These are phyloP conservation scores for Apodemus speciosus DNA, from an alignment of 2,113 vertebrate genomes.

Conservation along the genomic window DNA sequence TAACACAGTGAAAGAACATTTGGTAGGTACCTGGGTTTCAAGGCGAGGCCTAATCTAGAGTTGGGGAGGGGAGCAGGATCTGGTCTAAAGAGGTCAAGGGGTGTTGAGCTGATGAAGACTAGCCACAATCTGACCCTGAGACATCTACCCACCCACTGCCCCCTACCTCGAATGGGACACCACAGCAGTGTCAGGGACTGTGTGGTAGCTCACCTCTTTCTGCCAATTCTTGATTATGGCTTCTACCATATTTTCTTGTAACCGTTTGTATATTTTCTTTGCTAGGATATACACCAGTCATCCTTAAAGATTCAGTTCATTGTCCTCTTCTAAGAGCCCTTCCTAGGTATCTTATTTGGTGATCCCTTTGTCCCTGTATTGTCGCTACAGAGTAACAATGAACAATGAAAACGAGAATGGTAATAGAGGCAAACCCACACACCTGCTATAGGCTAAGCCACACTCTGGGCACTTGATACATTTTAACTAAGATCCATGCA, in stretches of 20 bases:
- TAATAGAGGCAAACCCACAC: background rate
- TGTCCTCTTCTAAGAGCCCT: background rate
- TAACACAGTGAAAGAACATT: background rate
- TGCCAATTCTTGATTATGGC: background rate
- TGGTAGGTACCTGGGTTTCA: background rate
- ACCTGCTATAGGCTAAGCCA: background rate
- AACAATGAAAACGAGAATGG: background rate
- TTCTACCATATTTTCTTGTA: background rate
- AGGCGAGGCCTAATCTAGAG: background rate
- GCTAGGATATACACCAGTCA: background rate
- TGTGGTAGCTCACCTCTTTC: background rate
- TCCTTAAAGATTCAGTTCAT: background rate
- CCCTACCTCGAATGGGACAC: background rate
- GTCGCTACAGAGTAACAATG: background rate
- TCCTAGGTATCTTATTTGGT: background rate
- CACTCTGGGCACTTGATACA: background rate
- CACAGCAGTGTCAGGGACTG: background rate
- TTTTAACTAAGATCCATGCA: background rate
- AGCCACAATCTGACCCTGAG: background rate
- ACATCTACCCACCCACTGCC: background rate
- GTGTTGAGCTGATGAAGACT: background rate
- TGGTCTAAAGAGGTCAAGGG: background rate
- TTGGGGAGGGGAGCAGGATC: background rate
- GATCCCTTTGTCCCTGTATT: background rate
- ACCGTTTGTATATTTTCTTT: background rate